Conservation (phyloP, 2,888 invertebrate genomes). For the Girardia tigrina region DNA sequence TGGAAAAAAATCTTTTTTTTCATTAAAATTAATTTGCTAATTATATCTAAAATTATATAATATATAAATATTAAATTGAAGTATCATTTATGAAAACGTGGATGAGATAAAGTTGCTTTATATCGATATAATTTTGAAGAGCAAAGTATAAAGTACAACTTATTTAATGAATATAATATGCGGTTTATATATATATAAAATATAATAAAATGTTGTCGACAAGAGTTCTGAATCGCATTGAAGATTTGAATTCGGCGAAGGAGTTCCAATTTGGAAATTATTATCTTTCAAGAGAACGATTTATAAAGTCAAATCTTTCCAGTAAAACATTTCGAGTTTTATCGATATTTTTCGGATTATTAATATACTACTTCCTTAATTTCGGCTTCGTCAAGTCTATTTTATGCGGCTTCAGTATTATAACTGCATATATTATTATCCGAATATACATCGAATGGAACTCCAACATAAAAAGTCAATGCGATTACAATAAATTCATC, state of each 20-base stretch:
- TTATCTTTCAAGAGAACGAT: neutral
- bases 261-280: neutral
- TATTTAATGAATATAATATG: neutral
- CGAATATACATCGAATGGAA: neutral
- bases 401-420: neutral
- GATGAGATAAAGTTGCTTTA: too few species aligned
- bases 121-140: too few species aligned
- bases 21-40: too few species aligned
- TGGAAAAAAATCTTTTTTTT: too few species aligned
- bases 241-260: neutral
- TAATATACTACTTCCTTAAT: neutral
- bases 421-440: neutral
- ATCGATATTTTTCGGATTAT: neutral
- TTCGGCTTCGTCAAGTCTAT: neutral
- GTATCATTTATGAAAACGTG: too few species aligned
- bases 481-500: neutral
- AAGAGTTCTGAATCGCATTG: neutral
- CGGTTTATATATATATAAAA: neutral
- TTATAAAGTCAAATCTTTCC: neutral
- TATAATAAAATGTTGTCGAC: neutral
- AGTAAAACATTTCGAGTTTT: neutral
- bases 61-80: too few species aligned
- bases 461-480: neutral
- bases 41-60: too few species aligned
- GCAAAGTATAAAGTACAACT: slow-evolving; percentile 1